These are phyloP conservation scores for Andrena camellia DNA, from an alignment of 2,888 invertebrate species.

Conservation along the genomic window DNA sequence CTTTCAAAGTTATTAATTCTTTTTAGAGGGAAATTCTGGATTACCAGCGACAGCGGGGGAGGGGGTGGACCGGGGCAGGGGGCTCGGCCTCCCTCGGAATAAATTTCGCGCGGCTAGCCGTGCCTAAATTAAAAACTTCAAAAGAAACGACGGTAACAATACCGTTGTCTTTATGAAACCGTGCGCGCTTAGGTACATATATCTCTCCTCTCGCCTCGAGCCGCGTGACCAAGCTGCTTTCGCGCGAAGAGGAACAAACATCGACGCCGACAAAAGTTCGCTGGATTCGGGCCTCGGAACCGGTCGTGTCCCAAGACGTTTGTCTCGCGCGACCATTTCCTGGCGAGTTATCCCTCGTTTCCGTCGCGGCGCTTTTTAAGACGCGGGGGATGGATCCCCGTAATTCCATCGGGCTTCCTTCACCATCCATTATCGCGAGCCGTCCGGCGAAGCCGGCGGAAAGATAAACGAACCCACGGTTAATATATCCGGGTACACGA, in stretches of 20 bases:
- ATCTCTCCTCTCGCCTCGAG: conserved; percentile 15
- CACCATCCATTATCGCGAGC: conserved; percentile 41
- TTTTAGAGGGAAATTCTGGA: conserved; percentile 6
- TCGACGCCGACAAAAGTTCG: neutral
- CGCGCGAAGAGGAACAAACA: conserved; percentile 19
- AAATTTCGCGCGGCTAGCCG: conserved; percentile 16
- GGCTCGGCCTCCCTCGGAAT: conserved; percentile 19
- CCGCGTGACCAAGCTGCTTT: neutral
- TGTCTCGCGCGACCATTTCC: conserved; percentile 5
- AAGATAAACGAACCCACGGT: conserved; percentile 52
- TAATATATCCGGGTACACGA: conserved; percentile 49
- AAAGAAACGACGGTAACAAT: conserved; percentile 19
- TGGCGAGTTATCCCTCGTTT: neutral
- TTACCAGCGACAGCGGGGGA: neutral
- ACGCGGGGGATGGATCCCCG: conserved; percentile 35
- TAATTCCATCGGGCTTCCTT: conserved; percentile 28
- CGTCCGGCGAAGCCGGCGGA: conserved; percentile 36
- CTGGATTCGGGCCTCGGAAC: neutral
- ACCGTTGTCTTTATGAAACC: conserved; percentile 38
- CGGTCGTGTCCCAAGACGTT: neutral
- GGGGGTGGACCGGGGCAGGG: neutral
- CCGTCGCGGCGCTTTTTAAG: neutral
- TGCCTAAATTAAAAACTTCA: conserved; percentile 43
- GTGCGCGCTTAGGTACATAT: neutral
- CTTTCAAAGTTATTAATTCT: conserved; percentile 32